Base-by-base conservation (phyloP, 2,888 invertebrate species). In the Orthosia gracilis region DNA sequence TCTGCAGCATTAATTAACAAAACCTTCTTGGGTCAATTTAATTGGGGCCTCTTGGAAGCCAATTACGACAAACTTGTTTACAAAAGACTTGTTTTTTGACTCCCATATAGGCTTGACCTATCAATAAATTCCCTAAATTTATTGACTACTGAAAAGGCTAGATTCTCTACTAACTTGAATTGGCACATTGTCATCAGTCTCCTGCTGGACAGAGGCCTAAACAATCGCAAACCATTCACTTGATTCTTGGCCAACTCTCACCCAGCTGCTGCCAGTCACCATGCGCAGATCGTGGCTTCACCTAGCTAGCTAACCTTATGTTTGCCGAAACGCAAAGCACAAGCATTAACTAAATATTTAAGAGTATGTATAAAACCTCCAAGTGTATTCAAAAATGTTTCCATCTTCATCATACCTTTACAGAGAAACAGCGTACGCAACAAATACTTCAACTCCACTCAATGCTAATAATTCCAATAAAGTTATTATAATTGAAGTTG, bases 381-480 rank as follows among this genome's bases (percentile, higher is more conserved):
- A 15, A 21, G 4, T 31, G 4, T 3, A 49, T 3, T 15, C 13
- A 57, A 61, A 45, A 69, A 71, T 7, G 18, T 57, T 62, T 11
- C 21, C 49, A 17, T 21, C 18, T 61, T 13, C 49, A 61, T 17
- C 3, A 3, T n/a, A 17, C 49, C n/a, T 1, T 15, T 55, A 40
- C 61, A 45, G 50, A 61, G 49, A 62, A 62, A 68, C 67, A 59
- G 21, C 61, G n/a, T n/a, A 40, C 9, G 15, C 12, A 17, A n/a
- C 5, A 4, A 47, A 61, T 52, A 58, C 67, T 62, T 23, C 18
- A 58, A 13, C 21, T 66, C 40, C 58, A 52, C 47, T 66, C 31
- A 58, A 64, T 65, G 57, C 54, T 69, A 78, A 81, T 81, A 73
- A 63, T 84, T 73, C 73, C 83, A 68, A 80, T 83, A 59, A 76